Percentiles rank a stretch among this genome's conserved stretches.
phyloP scores from a whole-genome alignment of 2,113 vertebrate species.

The Ageneiosus marmoratus region DNA sequence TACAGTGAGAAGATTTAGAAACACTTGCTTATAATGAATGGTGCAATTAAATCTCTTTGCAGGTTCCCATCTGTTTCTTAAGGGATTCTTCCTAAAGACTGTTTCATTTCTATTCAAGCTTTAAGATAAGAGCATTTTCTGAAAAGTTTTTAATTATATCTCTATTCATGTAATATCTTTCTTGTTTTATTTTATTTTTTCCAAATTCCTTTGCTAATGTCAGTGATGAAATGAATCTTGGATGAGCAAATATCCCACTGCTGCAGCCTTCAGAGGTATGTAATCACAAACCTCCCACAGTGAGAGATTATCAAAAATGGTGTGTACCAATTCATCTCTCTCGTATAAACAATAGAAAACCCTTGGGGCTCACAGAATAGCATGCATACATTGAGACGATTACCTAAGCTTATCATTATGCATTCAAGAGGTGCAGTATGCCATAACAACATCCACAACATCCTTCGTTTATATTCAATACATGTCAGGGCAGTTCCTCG shows the following conservation, averaged over 20 bases:
- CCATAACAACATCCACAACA: slow-evolving; percentile 35
- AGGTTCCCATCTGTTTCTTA: background rate
- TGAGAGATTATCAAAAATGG: slow-evolving; percentile 72
- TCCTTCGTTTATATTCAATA: slow-evolving; percentile 34
- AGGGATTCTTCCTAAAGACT: background rate
- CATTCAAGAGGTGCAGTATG: slow-evolving; percentile 62
- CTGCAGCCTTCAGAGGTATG: slow-evolving; percentile 68
- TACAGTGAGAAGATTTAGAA: background rate
- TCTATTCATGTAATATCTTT: slow-evolving; percentile 11
- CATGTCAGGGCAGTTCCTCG: slow-evolving; percentile 15
- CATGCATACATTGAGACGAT: slow-evolving; percentile 70
- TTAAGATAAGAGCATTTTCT: slow-evolving; percentile 32
- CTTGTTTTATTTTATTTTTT: slow-evolving; percentile 32
- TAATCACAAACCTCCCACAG: slow-evolving; percentile 71
- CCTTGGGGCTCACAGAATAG: slow-evolving; percentile 49
- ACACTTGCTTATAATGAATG: background rate
- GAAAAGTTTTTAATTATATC: background rate
- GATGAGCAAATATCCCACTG: slow-evolving; percentile 60
- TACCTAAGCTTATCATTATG: slow-evolving; percentile 68
- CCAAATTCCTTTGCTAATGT: slow-evolving; percentile 40
- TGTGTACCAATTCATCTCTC: slow-evolving; percentile 69
- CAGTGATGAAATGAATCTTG: slow-evolving; percentile 48
- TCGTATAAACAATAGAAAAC: slow-evolving; percentile 47
- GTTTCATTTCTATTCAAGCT: background rate
- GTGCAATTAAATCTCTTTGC: background rate